A percentile compares a stretch with the other conserved stretches of the same genome.
Evolutionary conservation across 2,113 vertebrate genomes (phyloP).

Genomic region (Hippocampus comes): DNA sequence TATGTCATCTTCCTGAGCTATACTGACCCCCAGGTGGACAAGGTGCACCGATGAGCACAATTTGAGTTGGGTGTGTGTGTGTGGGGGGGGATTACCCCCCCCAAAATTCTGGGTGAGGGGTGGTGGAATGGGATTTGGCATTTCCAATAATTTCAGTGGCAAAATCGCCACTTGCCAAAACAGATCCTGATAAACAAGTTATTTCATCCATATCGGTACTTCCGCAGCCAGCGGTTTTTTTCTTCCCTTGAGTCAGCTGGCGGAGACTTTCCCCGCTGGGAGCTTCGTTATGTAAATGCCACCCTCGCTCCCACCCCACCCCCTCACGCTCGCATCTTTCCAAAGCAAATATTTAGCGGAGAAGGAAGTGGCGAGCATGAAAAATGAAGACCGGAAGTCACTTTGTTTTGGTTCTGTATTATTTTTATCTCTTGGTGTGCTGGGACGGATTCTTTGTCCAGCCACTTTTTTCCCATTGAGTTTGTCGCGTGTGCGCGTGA

Average conservation of each 20-base stretch:
- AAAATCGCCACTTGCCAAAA: not conserved
- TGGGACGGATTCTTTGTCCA: not conserved
- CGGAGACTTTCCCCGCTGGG: constrained; percentile 30
- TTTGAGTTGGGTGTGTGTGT: too few relatives aligned
- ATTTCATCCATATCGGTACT: not conserved
- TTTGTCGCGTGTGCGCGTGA: constrained; percentile 40
- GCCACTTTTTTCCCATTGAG: constrained; percentile 8
- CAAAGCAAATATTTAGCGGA: constrained; percentile 51
- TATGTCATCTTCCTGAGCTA: too few relatives aligned
- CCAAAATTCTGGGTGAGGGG: too few relatives aligned
- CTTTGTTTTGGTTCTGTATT: constrained; percentile 13
- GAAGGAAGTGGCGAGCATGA: constrained; percentile 31
- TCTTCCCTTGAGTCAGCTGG: constrained; percentile 11
- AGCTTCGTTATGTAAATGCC: constrained; percentile 50
- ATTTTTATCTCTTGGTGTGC: constrained; percentile 10
- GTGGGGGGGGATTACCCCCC: too few relatives aligned
- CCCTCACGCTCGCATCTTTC: constrained; percentile 29
- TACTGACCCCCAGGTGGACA: too few relatives aligned
- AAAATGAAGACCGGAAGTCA: constrained; percentile 19
- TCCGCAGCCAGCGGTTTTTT: not conserved
- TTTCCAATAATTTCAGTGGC: too few relatives aligned
- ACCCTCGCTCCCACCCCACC: not conserved
- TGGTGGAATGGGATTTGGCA: too few relatives aligned
- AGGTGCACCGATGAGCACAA: too few relatives aligned
- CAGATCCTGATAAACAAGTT: not conserved